phyloP scores from a whole-genome alignment of 2,113 vertebrate genomes.

The Myrmecobius fasciatus region DNA sequence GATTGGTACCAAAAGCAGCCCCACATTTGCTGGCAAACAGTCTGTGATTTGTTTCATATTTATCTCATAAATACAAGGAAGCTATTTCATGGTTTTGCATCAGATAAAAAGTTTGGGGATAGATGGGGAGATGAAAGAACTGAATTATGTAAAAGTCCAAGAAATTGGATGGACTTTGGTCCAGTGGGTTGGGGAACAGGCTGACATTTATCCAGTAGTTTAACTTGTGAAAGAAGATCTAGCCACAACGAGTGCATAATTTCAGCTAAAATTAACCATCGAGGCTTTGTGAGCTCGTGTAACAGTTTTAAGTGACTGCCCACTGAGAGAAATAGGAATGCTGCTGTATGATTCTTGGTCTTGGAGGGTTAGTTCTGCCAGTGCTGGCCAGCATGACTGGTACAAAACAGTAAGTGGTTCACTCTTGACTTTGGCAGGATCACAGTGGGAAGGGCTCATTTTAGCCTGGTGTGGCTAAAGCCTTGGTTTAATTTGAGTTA shows the following conservation, averaged over 20 bases:
- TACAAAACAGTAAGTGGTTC: slow-evolving; percentile 92
- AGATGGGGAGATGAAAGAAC: slow-evolving; percentile 5
- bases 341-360: slow-evolving; percentile 13
- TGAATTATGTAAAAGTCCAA: neutral
- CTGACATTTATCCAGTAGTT: slow-evolving; percentile 72
- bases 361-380: slow-evolving; percentile 81
- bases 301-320: slow-evolving; percentile 70
- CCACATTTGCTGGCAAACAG: slow-evolving; percentile 32
- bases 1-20: neutral
- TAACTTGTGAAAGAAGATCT: slow-evolving; percentile 81
- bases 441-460: slow-evolving; percentile 51
- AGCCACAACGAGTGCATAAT: slow-evolving; percentile 75
- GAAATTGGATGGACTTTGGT: slow-evolving; percentile 62
- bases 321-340: slow-evolving; percentile 62
- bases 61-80: slow-evolving; percentile 58
- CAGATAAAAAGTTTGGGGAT: slow-evolving; percentile 20
- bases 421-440: slow-evolving; percentile 12
- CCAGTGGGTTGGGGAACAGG: slow-evolving; percentile 62
- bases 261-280: slow-evolving; percentile 89
- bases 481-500: slow-evolving; percentile 55
- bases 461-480: slow-evolving; percentile 29
- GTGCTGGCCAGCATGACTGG: slow-evolving; percentile 81
- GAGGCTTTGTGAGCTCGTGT: slow-evolving; percentile 62
- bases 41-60: slow-evolving; percentile 36
- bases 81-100: slow-evolving; percentile 50